Evolutionary conservation across 2,113 vertebrate genomes (phyloP), one percentile per base, ranked within the genome.

Genomic region (Psittacara wagleri): DNA sequence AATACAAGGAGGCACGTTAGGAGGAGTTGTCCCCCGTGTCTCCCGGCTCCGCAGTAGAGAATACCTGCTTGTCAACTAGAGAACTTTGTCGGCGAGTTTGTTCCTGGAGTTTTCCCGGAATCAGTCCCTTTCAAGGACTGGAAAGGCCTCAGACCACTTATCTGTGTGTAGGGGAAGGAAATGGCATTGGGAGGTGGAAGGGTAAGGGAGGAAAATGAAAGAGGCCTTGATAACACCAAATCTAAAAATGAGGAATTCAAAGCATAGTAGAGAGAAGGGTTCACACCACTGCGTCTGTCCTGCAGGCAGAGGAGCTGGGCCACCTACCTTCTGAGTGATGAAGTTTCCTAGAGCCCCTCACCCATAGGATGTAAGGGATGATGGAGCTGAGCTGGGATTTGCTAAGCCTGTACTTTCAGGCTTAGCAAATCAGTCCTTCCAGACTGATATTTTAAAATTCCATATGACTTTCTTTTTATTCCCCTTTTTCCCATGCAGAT

Each of bases 401-500:
- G 11, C 9, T 19, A 22, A n/a, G 10, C 51, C n/a, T 20, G 46
- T 25, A 6, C 37, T 55, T 55, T 19, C 54, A 55, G 29, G 54
- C 29, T 13, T 55, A 55, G 54, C 54, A 59, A n/a, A n/a, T 28
- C 37, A 44, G 18, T 23, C 41, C 74, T 90, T 64, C 39, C 29
- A 31, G 3, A 8, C 11, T 7, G 27, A 1, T 43, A 18, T 43
- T 88, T 63, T 70, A 54, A 74, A 85, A 49, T 43, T 22, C 41
- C 4, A 1, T 2, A 20, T 48, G 5, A 6, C 22, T 15, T 31
- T 63, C 13, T 13, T 29, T 23, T 11, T 4, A 2, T 3, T 17
- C 11, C 6, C 37, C 33, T 37, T 67, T 51, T 17, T 8, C 20
- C 7, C 16, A 16, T 5, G 1, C 23, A 10, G 5, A 6, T 1